phyloP scores from a whole-genome alignment of 1,140 invertebrate genomes.

The Heterodera carotae region DNA sequence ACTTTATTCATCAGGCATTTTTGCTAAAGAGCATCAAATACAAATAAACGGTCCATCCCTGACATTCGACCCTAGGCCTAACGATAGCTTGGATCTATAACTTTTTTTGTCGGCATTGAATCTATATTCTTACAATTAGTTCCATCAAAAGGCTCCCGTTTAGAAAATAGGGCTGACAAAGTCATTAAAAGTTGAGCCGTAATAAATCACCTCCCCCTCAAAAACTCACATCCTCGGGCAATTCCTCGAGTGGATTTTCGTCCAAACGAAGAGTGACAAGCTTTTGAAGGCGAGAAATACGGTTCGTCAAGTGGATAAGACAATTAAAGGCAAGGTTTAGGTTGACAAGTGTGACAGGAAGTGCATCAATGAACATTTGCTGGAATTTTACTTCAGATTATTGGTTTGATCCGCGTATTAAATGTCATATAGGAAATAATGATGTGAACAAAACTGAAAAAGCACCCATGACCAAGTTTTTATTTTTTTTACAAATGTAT shows the following conservation, averaged over 20 bases:
- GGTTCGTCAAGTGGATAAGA: conserved; percentile 10
- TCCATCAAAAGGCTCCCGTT: too few species aligned
- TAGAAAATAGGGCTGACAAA: neutral
- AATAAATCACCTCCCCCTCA: too few species aligned
- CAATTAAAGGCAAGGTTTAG: conserved; percentile 19
- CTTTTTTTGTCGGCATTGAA: too few species aligned
- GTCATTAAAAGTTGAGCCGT: neutral
- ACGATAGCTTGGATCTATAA: too few species aligned
- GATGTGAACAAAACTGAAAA: too few species aligned
- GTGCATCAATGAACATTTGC: conserved; percentile 27
- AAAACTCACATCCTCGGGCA: conserved; percentile 37
- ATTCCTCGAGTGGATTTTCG: conserved; percentile 16
- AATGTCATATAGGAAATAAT: neutral
- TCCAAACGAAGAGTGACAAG: conserved; percentile 13
- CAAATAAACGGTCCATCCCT: neutral
- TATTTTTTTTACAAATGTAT: too few species aligned
- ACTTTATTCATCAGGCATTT: neutral
- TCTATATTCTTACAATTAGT: too few species aligned
- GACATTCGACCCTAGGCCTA: too few species aligned
- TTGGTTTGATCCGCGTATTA: neutral
- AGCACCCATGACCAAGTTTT: too few species aligned
- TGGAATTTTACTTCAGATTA: too few species aligned
- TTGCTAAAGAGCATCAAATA: too few species aligned
- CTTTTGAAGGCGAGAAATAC: conserved; percentile 15
- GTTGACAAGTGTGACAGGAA: conserved; percentile 9